A percentile compares a stretch with the other conserved stretches of the same genome.
Evolutionary conservation across 2,113 vertebrate genomes (phyloP).

Genomic region (Meleagris gallopavo): DNA sequence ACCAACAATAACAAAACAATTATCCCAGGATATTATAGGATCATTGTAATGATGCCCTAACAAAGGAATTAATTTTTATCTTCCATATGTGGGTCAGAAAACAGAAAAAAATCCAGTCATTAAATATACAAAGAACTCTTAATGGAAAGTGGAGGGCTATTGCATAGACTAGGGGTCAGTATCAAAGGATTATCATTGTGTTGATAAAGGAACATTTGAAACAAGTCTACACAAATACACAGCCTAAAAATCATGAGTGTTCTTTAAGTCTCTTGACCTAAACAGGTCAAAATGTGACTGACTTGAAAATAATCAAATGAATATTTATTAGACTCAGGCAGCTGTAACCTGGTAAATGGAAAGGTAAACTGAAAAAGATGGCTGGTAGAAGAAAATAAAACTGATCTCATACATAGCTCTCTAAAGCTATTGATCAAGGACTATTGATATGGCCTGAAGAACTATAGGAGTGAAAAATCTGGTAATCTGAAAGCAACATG

Average conservation of each 20-base stretch:
- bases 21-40: not conserved
- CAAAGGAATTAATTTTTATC: not conserved
- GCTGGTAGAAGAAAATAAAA: not conserved
- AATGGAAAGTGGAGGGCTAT: not conserved
- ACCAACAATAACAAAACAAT: not conserved
- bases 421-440: not conserved
- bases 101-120: not conserved
- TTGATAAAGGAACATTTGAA: not conserved
- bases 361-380: not conserved
- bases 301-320: not conserved
- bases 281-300: not conserved
- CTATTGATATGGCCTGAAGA: not conserved
- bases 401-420: fast-evolving
- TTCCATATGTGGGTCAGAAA: not conserved
- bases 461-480: not conserved
- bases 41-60: not conserved
- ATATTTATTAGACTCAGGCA: not conserved
- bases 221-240: not conserved
- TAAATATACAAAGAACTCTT: not conserved
- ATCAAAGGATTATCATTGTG: not conserved
- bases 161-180: not conserved
- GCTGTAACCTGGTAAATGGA: not conserved
- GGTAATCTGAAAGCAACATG: not conserved
- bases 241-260: not conserved
- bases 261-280: not conserved